A percentile compares a stretch with the other conserved stretches of the same genome.
Evolutionary conservation across 1,140 invertebrate species (phyloP).

Genomic region (Rhopalosiphum maidis): DNA sequence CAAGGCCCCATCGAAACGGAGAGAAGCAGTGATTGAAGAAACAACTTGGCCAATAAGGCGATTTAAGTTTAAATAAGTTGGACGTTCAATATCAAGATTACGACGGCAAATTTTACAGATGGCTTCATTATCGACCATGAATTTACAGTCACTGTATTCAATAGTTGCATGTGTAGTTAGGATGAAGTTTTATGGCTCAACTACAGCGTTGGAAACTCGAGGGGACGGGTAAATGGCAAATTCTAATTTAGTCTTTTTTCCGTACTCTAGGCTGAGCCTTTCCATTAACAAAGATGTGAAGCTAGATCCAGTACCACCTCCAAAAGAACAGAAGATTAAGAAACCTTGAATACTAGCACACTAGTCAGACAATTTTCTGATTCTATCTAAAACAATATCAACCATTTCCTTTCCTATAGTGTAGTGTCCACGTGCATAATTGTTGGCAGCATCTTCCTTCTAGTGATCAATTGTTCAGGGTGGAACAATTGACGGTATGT

Average conservation of each 20-base stretch:
- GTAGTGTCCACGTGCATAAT: conserved; percentile 74
- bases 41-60: conserved; percentile 82
- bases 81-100: conserved; percentile 86
- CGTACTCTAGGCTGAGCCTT: conserved; percentile 72
- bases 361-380: conserved; percentile 79
- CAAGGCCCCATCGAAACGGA: conserved; percentile 86
- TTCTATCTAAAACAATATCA: conserved; percentile 73
- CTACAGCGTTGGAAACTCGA: conserved; percentile 72
- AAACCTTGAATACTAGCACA: conserved; percentile 84
- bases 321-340: conserved; percentile 86
- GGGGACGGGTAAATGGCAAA: conserved; percentile 76
- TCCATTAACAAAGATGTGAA: conserved; percentile 76
- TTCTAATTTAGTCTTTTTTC: conserved; percentile 75
- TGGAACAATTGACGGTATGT: conserved; percentile 70
- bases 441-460: conserved; percentile 75
- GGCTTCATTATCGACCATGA: conserved; percentile 86
- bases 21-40: conserved; percentile 84
- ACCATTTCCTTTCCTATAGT: conserved; percentile 81
- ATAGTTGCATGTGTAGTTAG: conserved; percentile 71
- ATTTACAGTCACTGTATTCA: conserved; percentile 74
- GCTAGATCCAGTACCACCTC: conserved; percentile 86
- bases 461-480: conserved; percentile 71
- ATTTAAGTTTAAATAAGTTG: conserved; percentile 84
- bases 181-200: conserved; percentile 75
- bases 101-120: conserved; percentile 91